Conservation (phyloP, 2,797 vertebrate genomes). For the Miichthys miiuy region DNA sequence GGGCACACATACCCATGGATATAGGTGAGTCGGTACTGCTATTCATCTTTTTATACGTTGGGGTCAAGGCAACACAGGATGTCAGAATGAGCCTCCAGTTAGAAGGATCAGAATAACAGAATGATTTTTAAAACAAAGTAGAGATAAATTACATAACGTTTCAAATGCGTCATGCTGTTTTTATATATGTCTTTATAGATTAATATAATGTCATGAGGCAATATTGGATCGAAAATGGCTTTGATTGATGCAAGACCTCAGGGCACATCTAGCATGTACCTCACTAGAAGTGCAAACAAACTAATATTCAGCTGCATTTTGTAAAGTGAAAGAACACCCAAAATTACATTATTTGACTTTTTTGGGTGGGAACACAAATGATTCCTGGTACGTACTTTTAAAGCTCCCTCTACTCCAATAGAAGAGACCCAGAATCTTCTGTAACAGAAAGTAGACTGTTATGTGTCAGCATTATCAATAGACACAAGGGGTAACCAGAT, state of each 20-base stretch:
- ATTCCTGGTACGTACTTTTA: no score
- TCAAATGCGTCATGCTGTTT: background rate
- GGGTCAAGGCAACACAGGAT: constrained; percentile 16
- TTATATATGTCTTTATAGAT: background rate
- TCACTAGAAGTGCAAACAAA: background rate
- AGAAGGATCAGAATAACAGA: constrained; percentile 15
- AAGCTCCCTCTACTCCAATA: background rate
- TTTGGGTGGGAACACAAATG: no score
- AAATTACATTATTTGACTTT: background rate
- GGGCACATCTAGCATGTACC: background rate
- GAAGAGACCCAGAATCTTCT: background rate
- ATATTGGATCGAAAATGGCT: background rate
- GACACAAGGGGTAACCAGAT: no score
- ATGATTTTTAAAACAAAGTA: background rate
- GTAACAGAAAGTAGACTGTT: no score
- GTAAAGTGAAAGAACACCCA: background rate
- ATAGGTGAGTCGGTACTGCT: constrained; percentile 14
- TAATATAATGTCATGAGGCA: background rate
- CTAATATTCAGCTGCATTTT: background rate
- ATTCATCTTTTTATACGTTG: constrained; percentile 23
- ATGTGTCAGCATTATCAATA: background rate
- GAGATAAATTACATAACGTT: background rate
- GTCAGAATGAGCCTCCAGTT: constrained; percentile 8
- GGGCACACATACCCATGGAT: background rate
- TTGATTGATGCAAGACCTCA: background rate